Evolutionary conservation across 2,888 invertebrate genomes (phyloP).

Genomic region (Athetis lepigone): DNA sequence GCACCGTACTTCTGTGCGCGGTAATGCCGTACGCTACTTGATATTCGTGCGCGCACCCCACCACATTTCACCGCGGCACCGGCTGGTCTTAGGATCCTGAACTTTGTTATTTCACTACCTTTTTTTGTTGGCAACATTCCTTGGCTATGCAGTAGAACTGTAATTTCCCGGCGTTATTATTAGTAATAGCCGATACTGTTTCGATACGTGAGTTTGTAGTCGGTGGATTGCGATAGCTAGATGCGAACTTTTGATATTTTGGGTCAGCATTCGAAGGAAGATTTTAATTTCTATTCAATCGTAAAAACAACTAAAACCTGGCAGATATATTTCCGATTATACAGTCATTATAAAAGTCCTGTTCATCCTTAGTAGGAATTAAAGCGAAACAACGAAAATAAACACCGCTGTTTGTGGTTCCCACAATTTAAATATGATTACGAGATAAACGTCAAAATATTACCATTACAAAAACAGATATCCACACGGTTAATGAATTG

Average conservation of each 20-base stretch:
- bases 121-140: constrained; percentile 71
- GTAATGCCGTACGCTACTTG: constrained; percentile 76
- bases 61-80: constrained; percentile 84
- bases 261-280: not conserved
- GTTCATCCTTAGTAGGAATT: constrained; percentile 3
- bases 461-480: constrained; percentile 46
- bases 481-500: constrained; percentile 65
- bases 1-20: constrained; percentile 58
- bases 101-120: constrained; percentile 82
- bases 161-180: constrained; percentile 55
- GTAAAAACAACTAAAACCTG: not conserved
- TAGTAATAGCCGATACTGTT: constrained; percentile 32
- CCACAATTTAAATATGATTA: constrained; percentile 39
- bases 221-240: constrained; percentile 3
- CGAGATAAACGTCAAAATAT: constrained; percentile 52
- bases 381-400: constrained; percentile 11
- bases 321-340: not conserved
- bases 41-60: constrained; percentile 78
- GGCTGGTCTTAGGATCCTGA: constrained; percentile 80
- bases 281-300: not conserved
- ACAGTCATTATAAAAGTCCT: not conserved
- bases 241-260: constrained; percentile 29
- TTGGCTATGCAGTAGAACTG: constrained; percentile 68
- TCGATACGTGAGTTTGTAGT: constrained; percentile 17
- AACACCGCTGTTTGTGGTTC: constrained; percentile 7